Percentiles rank a stretch among this genome's conserved stretches.
These are phyloP conservation scores for Pyrgilauda ruficollis DNA, from an alignment of 2,113 vertebrate genomes.

Conservation along the genomic window DNA sequence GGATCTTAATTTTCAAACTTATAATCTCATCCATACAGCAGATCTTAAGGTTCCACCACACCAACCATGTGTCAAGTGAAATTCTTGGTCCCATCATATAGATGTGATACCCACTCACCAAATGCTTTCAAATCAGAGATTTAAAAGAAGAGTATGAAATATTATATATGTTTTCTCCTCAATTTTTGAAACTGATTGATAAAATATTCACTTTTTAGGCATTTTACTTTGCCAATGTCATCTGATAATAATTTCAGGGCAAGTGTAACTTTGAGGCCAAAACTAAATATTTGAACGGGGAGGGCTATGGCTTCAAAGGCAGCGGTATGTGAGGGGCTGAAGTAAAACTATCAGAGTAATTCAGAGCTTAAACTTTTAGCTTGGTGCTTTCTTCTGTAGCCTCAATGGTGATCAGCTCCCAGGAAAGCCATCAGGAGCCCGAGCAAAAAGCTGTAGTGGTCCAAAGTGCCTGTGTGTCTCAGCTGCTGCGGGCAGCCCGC, in stretches of 20 bases:
- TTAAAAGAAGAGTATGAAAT: background rate
- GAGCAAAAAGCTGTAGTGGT: background rate
- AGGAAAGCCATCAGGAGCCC: background rate
- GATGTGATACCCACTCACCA: background rate
- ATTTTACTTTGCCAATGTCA: background rate
- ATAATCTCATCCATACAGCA: background rate
- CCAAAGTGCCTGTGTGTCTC: background rate
- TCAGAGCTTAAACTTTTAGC: background rate
- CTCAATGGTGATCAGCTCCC: background rate
- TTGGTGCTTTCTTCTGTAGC: background rate
- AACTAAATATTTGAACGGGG: background rate
- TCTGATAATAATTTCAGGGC: background rate
- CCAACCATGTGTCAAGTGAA: rapidly evolving
- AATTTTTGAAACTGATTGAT: background rate
- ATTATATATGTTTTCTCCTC: background rate
- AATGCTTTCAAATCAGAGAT: background rate
- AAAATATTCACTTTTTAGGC: background rate
- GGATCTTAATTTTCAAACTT: background rate
- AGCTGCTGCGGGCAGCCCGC: background rate
- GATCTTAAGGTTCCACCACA: background rate
- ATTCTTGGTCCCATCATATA: background rate
- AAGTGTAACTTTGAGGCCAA: background rate
- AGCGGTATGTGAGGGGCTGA: background rate
- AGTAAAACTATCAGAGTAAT: background rate
- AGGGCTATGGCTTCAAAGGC: background rate